These are phyloP conservation scores for Philotrypesis tridentata DNA, from an alignment of 1,140 invertebrate species.

Conservation along the genomic window DNA sequence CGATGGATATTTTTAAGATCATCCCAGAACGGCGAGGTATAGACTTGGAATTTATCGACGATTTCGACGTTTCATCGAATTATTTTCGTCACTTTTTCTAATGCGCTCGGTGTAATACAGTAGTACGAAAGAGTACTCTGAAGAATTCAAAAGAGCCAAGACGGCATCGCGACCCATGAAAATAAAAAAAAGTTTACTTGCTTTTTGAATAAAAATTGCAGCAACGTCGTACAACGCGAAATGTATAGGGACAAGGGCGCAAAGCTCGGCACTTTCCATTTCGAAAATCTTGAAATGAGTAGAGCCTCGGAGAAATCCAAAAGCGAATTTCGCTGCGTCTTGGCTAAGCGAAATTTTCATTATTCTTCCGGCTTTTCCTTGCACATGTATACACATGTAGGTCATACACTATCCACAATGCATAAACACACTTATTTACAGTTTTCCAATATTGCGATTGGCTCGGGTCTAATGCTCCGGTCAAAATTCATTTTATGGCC, in stretches of 20 bases:
- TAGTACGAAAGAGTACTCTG: too few species aligned
- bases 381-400: background rate
- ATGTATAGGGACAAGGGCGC: background rate
- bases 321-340: background rate
- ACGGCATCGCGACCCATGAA: too few species aligned
- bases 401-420: too few species aligned
- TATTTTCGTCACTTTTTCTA: too few species aligned
- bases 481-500: conserved; percentile 58
- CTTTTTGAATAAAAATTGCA: background rate
- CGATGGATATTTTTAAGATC: too few species aligned
- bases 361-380: background rate
- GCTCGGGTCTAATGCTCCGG: conserved; percentile 46
- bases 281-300: background rate
- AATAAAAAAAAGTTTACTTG: too few species aligned
- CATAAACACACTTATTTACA: conserved; percentile 52
- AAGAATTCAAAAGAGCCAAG: too few species aligned
- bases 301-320: background rate
- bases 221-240: background rate
- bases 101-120: too few species aligned
- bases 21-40: too few species aligned
- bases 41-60: too few species aligned
- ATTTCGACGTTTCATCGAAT: too few species aligned
- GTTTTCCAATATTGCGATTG: conserved; percentile 58
- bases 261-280: background rate
- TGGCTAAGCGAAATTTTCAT: conserved; percentile 7